Evolutionary conservation across 1,140 invertebrate species (phyloP).

Genomic region (Delia radicum): DNA sequence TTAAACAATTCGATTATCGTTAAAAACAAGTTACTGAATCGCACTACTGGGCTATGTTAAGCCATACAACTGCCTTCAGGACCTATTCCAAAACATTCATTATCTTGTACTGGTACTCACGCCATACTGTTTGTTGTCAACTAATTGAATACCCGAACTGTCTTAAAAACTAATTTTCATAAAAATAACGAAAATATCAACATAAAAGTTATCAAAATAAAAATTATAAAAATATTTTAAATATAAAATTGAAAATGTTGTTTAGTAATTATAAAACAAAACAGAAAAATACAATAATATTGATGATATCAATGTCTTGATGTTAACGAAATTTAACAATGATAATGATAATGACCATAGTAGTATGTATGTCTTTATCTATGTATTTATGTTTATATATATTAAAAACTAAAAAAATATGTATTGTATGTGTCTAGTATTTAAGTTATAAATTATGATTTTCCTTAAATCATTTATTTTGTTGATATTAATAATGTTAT

Average conservation of each 20-base stretch:
- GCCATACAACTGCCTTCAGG: no score
- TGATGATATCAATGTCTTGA: neutral
- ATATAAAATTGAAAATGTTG: no score
- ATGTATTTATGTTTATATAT: slow-evolving; percentile 2
- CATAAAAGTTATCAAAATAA: neutral
- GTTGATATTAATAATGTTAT: neutral
- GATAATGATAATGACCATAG: slow-evolving; percentile 1
- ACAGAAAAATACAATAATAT: neutral
- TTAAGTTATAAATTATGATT: neutral
- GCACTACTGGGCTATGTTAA: no score
- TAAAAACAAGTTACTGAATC: no score
- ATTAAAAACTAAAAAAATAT: neutral
- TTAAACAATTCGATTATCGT: no score
- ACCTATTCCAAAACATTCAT: no score
- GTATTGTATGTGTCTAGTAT: neutral
- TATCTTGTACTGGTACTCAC: no score
- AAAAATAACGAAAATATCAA: no score
- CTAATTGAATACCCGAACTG: no score
- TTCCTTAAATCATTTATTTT: neutral
- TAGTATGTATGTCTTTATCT: slow-evolving; percentile 4
- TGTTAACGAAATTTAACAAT: neutral
- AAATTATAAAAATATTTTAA: neutral
- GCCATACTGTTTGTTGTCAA: no score
- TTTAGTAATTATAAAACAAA: neutral
- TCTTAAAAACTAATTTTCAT: no score